phyloP scores from a whole-genome alignment of 64 coral and sea anemone species.

The Hydrozoanthus tunicans region DNA sequence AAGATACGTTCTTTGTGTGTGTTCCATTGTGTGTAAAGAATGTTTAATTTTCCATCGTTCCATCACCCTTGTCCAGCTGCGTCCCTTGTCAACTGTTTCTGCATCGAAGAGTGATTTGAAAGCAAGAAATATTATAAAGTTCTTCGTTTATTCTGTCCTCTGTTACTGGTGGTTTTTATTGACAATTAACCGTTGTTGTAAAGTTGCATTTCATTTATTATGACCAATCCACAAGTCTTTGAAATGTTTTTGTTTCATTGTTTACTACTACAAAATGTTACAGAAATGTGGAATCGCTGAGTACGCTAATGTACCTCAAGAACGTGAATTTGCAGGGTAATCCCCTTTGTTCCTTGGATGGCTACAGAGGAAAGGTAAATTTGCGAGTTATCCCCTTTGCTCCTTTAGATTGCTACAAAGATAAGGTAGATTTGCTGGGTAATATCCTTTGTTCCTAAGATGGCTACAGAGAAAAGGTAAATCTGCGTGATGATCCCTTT shows the following conservation, averaged over 20 bases:
- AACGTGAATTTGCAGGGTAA: conserved; percentile 38
- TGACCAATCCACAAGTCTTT: too few species aligned
- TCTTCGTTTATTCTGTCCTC: neutral
- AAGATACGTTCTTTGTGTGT: too few species aligned
- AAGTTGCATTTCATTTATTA: too few species aligned
- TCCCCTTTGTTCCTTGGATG: conserved; percentile 25
- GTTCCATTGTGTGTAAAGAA: too few species aligned
- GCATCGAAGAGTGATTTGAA: neutral
- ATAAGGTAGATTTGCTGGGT: too few species aligned
- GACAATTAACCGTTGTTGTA: neutral
- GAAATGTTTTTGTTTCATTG: neutral
- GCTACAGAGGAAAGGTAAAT: conserved; percentile 24
- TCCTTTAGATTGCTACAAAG: neutral
- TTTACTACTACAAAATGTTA: neutral
- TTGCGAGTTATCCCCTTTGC: neutral
- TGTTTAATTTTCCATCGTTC: too few species aligned
- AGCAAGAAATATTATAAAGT: too few species aligned
- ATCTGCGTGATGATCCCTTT: too few species aligned
- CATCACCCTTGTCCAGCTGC: too few species aligned
- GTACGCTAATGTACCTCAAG: conserved; percentile 2
- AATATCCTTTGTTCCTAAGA: too few species aligned
- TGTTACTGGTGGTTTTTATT: neutral
- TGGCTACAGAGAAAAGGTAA: too few species aligned
- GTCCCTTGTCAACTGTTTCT: neutral
- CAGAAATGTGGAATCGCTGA: conserved; percentile 15